Percentiles rank a stretch among this genome's conserved stretches.
These are phyloP conservation scores for Netelia inedita DNA, from an alignment of 2,888 invertebrate genomes.

Conservation along the genomic window DNA sequence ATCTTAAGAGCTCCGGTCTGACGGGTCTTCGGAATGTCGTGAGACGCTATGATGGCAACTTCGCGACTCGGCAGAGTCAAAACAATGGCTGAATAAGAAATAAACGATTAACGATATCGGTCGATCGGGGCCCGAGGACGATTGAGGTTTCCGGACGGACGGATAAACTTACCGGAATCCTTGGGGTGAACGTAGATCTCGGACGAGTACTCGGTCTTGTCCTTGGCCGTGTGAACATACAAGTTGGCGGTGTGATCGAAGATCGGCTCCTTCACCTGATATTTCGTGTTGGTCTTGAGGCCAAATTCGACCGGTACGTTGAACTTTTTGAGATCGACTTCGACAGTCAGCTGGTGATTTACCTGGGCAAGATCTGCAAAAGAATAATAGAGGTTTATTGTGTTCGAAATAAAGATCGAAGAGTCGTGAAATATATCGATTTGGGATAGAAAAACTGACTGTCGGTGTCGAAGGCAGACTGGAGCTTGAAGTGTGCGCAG, in stretches of 20 bases:
- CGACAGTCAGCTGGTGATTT: slow-evolving; percentile 88
- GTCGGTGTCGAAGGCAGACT: slow-evolving; percentile 85
- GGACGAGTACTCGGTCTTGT: slow-evolving; percentile 90
- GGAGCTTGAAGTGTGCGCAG: slow-evolving; percentile 91
- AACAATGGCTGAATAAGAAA: slow-evolving; percentile 85
- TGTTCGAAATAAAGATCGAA: neutral
- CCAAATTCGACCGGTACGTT: slow-evolving; percentile 92
- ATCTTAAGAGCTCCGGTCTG: slow-evolving; percentile 87
- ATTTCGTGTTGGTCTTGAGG: slow-evolving; percentile 88
- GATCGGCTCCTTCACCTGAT: slow-evolving; percentile 86
- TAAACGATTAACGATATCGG: neutral
- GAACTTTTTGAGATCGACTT: slow-evolving; percentile 90
- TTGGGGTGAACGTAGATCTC: slow-evolving; percentile 89
- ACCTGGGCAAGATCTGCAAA: slow-evolving; percentile 86
- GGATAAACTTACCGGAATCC: slow-evolving; percentile 86
- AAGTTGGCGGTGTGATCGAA: slow-evolving; percentile 90
- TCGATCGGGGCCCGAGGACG: neutral
- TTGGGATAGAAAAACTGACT: slow-evolving; percentile 73
- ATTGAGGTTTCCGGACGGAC: slow-evolving; percentile 68
- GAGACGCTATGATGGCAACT: slow-evolving; percentile 87
- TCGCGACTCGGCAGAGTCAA: slow-evolving; percentile 90
- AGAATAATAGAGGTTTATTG: neutral
- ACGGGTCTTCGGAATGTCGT: slow-evolving; percentile 81
- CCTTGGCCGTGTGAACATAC: slow-evolving; percentile 89
- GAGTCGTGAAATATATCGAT: neutral